Evolutionary conservation across 2,797 vertebrate genomes (phyloP).

Genomic region (Myotis myotis): DNA sequence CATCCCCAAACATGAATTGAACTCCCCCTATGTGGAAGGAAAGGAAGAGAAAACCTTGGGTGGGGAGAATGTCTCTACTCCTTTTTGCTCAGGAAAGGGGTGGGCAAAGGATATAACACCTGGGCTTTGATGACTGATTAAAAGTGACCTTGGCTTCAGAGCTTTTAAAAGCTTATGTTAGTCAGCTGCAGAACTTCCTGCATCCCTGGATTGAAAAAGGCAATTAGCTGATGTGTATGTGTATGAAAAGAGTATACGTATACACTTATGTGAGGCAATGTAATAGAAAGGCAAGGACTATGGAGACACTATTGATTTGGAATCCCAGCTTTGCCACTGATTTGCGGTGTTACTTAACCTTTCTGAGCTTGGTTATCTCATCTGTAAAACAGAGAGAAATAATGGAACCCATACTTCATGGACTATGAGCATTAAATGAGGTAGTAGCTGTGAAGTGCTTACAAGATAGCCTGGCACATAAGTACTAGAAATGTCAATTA

Average conservation of each 20-base stretch:
- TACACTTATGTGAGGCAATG: fast-evolving
- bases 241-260: neutral
- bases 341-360: neutral
- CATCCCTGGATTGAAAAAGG: neutral
- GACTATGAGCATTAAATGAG: neutral
- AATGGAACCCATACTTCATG: neutral
- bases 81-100: neutral
- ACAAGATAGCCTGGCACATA: neutral
- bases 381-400: neutral
- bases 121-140: neutral
- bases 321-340: neutral
- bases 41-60: neutral
- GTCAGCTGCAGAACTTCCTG: neutral
- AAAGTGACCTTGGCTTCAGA: neutral
- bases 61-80: neutral
- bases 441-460: neutral
- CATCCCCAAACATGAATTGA: neutral
- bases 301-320: neutral
- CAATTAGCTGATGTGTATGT: neutral
- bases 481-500: neutral
- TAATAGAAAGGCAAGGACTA: neutral
- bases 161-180: neutral
- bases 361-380: neutral
- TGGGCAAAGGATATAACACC: neutral
- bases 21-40: neutral